Conservation (phyloP, 2,113 vertebrate genomes). For the Sminthopsis crassicaudata region DNA sequence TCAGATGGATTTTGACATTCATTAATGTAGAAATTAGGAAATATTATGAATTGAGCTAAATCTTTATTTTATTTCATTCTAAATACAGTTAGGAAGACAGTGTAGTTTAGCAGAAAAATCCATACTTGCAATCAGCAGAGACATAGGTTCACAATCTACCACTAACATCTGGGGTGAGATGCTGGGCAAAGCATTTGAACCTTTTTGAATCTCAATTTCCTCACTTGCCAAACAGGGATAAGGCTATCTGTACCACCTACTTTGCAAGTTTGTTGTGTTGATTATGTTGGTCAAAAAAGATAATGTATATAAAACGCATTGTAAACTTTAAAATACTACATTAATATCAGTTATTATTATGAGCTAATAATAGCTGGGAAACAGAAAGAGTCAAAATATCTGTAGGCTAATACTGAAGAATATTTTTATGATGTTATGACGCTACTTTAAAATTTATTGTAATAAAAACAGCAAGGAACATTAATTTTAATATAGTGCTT, state of each 20-base stretch:
- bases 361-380: neutral
- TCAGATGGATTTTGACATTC: neutral
- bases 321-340: neutral
- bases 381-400: neutral
- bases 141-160: neutral
- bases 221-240: neutral
- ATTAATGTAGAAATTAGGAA: neutral
- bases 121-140: neutral
- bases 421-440: neutral
- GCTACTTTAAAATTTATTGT: neutral
- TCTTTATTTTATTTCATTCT: slow-evolving; percentile 26
- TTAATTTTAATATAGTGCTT: neutral
- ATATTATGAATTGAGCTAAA: neutral
- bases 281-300: neutral
- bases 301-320: neutral
- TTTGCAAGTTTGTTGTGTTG: neutral
- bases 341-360: neutral
- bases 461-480: neutral
- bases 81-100: neutral
- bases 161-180: neutral
- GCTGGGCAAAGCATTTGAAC: neutral
- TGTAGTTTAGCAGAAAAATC: neutral
- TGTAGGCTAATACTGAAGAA: neutral
- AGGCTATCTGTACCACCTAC: neutral
- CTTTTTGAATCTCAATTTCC: neutral